A percentile compares a stretch with the other conserved stretches of the same genome.
Evolutionary conservation across 2,888 invertebrate species (phyloP).

Genomic region (Cerceris ruficornis): DNA sequence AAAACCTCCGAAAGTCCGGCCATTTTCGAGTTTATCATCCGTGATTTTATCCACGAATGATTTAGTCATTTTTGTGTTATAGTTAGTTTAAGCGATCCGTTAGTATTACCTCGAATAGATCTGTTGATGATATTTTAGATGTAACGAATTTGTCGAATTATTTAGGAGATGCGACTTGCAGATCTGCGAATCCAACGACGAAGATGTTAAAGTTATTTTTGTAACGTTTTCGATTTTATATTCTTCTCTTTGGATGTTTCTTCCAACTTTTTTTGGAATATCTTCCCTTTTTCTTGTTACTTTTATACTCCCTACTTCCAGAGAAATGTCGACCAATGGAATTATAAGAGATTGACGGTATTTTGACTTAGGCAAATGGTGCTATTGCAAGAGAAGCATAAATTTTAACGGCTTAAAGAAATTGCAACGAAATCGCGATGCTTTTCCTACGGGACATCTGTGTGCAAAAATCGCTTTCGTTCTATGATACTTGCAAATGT

Average conservation of each 20-base stretch:
- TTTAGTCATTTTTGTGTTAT: conserved; percentile 7
- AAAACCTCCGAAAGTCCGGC: too few relatives aligned
- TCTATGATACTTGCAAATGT: too few relatives aligned
- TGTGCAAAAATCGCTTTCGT: too few relatives aligned
- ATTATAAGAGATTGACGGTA: too few relatives aligned
- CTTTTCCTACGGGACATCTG: too few relatives aligned
- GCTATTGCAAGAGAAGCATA: too few relatives aligned
- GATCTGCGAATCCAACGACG: background rate
- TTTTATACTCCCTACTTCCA: background rate
- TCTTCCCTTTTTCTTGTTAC: background rate
- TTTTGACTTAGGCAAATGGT: too few relatives aligned
- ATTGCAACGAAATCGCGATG: too few relatives aligned
- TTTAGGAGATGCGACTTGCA: too few relatives aligned
- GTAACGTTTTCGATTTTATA: conserved; percentile 1
- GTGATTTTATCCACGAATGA: conserved; percentile 14
- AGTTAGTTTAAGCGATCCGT: background rate
- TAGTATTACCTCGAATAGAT: background rate
- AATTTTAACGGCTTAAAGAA: too few relatives aligned
- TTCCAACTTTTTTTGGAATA: background rate
- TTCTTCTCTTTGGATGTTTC: background rate
- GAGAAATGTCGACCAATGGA: too few relatives aligned
- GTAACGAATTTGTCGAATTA: background rate
- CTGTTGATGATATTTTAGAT: background rate
- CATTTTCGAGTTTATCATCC: background rate
- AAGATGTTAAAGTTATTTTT: background rate